Base-by-base conservation (phyloP, 92 coral and sea anemone genomes). In the Actinostola sp. region DNA sequence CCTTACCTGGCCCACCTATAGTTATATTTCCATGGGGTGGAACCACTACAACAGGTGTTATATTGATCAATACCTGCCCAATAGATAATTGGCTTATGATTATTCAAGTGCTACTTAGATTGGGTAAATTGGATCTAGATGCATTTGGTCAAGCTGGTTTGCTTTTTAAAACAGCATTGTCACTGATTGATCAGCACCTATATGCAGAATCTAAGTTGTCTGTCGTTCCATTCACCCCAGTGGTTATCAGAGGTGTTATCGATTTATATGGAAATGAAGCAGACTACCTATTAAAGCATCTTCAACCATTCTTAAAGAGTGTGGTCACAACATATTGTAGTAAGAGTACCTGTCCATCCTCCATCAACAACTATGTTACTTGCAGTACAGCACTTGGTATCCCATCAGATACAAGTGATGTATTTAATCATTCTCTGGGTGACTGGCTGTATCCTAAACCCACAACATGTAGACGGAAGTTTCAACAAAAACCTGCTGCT, bases 81-180 rank as follows among this genome's bases (percentile, higher is more conserved):
- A 10, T 83, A 29, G 88, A 82, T 51, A 82, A 82, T 42, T 82
- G 82, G 88, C 78, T 75, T 8, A 82, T 82, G 76, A 75, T 82
- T 58, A 54, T 82, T 44, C 78, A 82, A 52, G 88, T 68, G 17
- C 50, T 82, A 19, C 30, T 76, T 31, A 69, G 61, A 39, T 67
- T 57, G 7, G 63, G 70, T 26, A 75, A 60, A 30, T 36, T 82
- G n/a, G 12, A 82, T 28, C 46, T 61, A 5, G 59, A 23, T 55
- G 58, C 60, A 49, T 60, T 75, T 21, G 63, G 35, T 34, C 75
- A 74, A 27, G 60, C 67, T 31, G 82, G 66, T 9, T 21, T 33
- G 17, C 43, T 49, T 19, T 36, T 82, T 27, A 62, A 46, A 19
- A 68, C 55, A 34, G 73, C 66, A 36, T 69, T 76, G 53, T 36